Conservation (phyloP, 2,888 invertebrate species). For the Clusia tigrina region DNA sequence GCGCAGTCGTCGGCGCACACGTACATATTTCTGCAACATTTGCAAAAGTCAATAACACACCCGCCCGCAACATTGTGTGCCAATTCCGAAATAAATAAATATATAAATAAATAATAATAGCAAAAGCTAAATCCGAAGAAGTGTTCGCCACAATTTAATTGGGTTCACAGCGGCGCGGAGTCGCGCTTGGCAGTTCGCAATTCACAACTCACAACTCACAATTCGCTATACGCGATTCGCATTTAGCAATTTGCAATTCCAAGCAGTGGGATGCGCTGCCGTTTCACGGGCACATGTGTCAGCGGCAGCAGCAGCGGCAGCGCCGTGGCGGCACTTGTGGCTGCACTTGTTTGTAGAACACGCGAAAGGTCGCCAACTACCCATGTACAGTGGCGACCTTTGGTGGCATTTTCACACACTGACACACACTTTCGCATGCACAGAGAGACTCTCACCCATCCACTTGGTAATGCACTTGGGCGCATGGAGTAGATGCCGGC, state of each 20-base stretch:
- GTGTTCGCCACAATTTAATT: slow-evolving; percentile 57
- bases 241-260: slow-evolving; percentile 53
- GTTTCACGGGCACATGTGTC: slow-evolving; percentile 39
- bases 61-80: slow-evolving; percentile 45
- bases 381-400: slow-evolving; percentile 51
- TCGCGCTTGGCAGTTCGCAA: slow-evolving; percentile 39
- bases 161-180: slow-evolving; percentile 43
- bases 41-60: slow-evolving; percentile 52
- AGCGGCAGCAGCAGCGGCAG: slow-evolving; percentile 29
- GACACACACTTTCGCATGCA: slow-evolving; percentile 33
- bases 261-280: slow-evolving; percentile 36
- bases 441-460: slow-evolving; percentile 20
- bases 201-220: too few relatives aligned
- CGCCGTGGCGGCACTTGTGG: slow-evolving; percentile 15
- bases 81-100: slow-evolving; percentile 19
- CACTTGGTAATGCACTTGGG: slow-evolving; percentile 3
- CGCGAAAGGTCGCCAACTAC: slow-evolving; percentile 58
- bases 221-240: too few relatives aligned
- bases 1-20: slow-evolving; percentile 19
- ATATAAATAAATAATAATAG: neutral
- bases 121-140: slow-evolving; percentile 22
- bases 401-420: slow-evolving; percentile 43
- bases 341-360: slow-evolving; percentile 57
- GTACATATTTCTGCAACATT: slow-evolving; percentile 47
- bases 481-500: neutral